Evolutionary conservation across 2,797 vertebrate genomes (phyloP), one percentile per base, ranked within the genome.

Genomic region (Pipistrellus pipistrellus): DNA sequence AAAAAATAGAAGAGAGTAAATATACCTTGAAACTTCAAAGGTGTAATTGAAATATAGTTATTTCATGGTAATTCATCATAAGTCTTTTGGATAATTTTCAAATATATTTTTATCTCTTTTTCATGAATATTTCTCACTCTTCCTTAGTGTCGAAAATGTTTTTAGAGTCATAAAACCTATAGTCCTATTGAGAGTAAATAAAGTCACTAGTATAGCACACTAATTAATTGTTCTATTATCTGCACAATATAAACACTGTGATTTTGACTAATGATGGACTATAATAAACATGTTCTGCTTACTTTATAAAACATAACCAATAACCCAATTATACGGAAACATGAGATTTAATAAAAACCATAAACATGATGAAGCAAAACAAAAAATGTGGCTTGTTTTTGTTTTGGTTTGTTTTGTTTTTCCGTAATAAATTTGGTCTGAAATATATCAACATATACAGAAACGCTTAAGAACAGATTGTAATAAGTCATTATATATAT

Each of bases 281-380:
- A 3, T 32, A 95, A 89, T 90, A 96, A 97, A 92, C 94, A 96
- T 96, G 85, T 48, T 92, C 93, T 90, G 84, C 94, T 97, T 97
- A 93, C 95, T 96, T 90, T 95, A 85, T n/a, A 91, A 55, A 93
- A 94, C 94, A 96, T 95, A 97, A 96, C 86, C 75, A 94, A 93
- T 92, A 97, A 96, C 90, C 82, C 23, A 76, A 77, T 85, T 97
- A 88, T 92, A 96, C 72, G 94, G 59, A 93, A 94, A 90, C 62
- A 96, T 96, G 89, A 91, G 95, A 97, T 89, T 91, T 96, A 44
- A 53, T 97, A 88, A 87, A 81, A 44, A 88, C 96, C 0, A 0
- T 96, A 97, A 96, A 97, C 48, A 27, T 76, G 88, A 96, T 95
- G 90, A 77, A 76, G 95, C 85, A 97, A 85, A 95, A 97, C 87